Evolutionary conservation across 2,797 vertebrate genomes (phyloP).

Genomic region (Acanthiza pusilla): DNA sequence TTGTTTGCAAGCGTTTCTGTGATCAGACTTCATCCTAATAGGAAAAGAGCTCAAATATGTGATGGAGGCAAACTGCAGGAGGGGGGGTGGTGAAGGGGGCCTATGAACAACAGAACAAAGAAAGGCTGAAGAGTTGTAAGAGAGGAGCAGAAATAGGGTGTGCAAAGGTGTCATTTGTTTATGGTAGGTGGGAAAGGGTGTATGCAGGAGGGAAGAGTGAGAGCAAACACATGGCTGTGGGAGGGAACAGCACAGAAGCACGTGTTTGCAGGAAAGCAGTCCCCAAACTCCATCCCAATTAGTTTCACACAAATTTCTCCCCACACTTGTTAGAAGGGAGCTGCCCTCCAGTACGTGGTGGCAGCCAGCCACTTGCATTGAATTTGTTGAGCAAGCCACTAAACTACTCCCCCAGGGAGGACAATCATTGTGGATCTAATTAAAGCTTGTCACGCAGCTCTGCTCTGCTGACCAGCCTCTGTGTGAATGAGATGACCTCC

Average conservation of each 20-base stretch:
- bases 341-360: accelerated
- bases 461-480: background rate
- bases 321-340: background rate
- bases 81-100: accelerated
- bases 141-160: background rate
- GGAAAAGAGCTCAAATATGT: background rate
- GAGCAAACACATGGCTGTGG: background rate
- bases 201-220: background rate
- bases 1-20: accelerated
- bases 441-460: conserved; percentile 17
- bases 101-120: background rate
- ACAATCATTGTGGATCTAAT: conserved; percentile 26
- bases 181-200: background rate
- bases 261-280: background rate
- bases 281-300: background rate
- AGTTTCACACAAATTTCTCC: background rate
- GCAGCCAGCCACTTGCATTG: background rate
- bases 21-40: background rate
- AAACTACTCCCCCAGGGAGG: background rate
- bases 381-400: background rate
- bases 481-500: background rate
- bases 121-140: background rate
- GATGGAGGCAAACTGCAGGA: background rate
- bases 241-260: background rate
- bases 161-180: background rate